Conservation (phyloP, 2,113 vertebrate genomes). For the Rhizomys pruinosus region DNA sequence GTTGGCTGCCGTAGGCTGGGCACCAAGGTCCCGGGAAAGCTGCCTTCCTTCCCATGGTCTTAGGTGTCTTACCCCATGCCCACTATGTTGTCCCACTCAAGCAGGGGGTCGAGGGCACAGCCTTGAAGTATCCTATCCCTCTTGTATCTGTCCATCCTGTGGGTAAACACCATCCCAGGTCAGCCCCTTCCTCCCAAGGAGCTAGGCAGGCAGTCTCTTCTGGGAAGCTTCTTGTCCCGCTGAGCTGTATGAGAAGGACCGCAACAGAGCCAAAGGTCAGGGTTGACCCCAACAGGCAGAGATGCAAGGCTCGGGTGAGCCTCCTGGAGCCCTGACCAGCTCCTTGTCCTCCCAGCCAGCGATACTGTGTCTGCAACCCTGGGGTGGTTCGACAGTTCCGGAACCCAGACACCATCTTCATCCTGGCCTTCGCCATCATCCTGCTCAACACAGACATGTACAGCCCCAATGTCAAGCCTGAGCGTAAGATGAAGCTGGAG, state of each 20-base stretch:
- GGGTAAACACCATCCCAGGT: neutral
- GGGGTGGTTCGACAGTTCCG: constrained; percentile 97
- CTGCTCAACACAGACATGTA: constrained; percentile 99
- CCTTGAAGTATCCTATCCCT: neutral
- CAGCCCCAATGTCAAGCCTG: constrained; percentile 97
- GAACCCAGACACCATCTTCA: constrained; percentile 99
- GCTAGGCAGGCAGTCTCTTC: too few relatives aligned
- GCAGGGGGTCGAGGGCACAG: too few relatives aligned
- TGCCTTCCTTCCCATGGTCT: neutral
- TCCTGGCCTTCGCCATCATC: constrained; percentile 98
- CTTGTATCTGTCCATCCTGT: neutral
- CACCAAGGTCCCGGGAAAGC: neutral
- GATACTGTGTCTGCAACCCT: constrained; percentile 99
- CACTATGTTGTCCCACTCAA: neutral
- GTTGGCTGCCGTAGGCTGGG: neutral
- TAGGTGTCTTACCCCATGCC: neutral
- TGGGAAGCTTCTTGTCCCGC: too few relatives aligned
- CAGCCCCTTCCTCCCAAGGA: neutral
- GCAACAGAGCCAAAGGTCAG: rapidly evolving
- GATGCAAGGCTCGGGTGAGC: neutral
- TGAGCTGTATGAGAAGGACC: neutral
- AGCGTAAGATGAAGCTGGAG: constrained; percentile 99
- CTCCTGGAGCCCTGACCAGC: neutral
- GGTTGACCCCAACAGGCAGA: neutral
- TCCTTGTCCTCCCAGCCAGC: constrained; percentile 88